Percentiles rank a stretch among this genome's conserved stretches.
These are phyloP conservation scores for Limnephilus marmoratus DNA, from an alignment of 2,888 invertebrate genomes.

Conservation along the genomic window DNA sequence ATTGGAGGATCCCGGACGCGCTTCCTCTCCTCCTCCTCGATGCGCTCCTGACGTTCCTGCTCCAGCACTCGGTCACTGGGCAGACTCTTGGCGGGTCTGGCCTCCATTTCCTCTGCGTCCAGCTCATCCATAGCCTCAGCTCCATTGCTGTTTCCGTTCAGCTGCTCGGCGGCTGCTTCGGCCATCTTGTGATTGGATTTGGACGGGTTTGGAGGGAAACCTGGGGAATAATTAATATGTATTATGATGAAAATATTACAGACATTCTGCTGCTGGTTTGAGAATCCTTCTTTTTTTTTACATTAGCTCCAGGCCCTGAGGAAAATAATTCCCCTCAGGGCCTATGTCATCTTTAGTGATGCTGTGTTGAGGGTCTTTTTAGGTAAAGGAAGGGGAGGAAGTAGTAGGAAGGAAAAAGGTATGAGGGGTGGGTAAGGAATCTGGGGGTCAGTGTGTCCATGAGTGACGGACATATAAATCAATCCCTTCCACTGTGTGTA, in stretches of 20 bases:
- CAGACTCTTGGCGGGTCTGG: conserved; percentile 70
- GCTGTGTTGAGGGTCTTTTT: too few relatives aligned
- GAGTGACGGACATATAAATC: too few relatives aligned
- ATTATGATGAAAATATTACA: not conserved
- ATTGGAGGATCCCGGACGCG: conserved; percentile 87
- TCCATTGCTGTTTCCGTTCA: conserved; percentile 61
- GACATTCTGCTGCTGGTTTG: not conserved
- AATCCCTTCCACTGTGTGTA: too few relatives aligned
- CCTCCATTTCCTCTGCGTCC: conserved; percentile 70
- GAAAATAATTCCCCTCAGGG: too few relatives aligned
- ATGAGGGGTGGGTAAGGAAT: too few relatives aligned
- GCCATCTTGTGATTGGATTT: conserved; percentile 70
- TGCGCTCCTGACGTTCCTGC: conserved; percentile 80
- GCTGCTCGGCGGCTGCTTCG: conserved; percentile 71
- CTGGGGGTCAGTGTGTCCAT: too few relatives aligned
- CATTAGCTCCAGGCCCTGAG: too few relatives aligned
- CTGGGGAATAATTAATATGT: conserved; percentile 30
- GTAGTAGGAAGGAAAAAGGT: too few relatives aligned
- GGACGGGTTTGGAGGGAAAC: conserved; percentile 58
- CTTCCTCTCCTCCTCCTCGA: conserved; percentile 83
- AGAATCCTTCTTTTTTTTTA: not conserved
- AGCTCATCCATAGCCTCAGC: conserved; percentile 68
- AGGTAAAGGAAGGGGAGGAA: too few relatives aligned
- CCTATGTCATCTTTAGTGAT: too few relatives aligned
- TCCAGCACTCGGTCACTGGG: conserved; percentile 77